These are phyloP conservation scores for Myzus persicae DNA, from an alignment of 1,140 invertebrate genomes.

Conservation along the genomic window DNA sequence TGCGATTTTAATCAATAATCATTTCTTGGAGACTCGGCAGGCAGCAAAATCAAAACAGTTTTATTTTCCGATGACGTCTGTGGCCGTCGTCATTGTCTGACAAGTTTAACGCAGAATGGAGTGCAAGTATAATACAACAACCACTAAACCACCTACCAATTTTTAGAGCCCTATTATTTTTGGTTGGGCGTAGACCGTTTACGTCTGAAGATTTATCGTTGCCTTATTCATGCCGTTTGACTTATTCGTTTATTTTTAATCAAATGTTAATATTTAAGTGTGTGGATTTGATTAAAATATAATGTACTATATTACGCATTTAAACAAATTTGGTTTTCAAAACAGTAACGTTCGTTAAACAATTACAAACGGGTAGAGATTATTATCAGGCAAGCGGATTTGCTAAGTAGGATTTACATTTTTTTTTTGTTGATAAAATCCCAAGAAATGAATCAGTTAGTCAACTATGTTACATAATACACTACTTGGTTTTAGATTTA, in stretches of 20 bases:
- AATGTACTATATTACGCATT: background rate
- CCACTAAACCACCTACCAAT: background rate
- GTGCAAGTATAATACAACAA: background rate
- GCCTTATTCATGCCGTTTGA: background rate
- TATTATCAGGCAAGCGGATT: background rate
- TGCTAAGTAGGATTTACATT: background rate
- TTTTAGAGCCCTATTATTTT: slow-evolving; percentile 39
- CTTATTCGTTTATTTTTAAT: background rate
- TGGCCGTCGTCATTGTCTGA: background rate
- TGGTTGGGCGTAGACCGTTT: background rate
- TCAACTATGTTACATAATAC: background rate
- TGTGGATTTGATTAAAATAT: background rate
- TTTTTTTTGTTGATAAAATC: too few species aligned
- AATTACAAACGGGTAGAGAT: background rate
- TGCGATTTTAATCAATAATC: background rate
- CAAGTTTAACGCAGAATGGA: background rate
- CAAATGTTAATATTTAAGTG: background rate
- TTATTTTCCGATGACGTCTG: background rate
- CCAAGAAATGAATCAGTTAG: background rate
- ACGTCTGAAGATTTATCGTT: background rate
- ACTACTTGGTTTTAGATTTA: background rate
- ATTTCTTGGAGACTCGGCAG: background rate
- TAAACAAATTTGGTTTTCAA: background rate
- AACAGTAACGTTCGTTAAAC: background rate
- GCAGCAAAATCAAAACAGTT: background rate